phyloP scores from a whole-genome alignment of 2,888 invertebrate species.

The Plebejus anna region DNA sequence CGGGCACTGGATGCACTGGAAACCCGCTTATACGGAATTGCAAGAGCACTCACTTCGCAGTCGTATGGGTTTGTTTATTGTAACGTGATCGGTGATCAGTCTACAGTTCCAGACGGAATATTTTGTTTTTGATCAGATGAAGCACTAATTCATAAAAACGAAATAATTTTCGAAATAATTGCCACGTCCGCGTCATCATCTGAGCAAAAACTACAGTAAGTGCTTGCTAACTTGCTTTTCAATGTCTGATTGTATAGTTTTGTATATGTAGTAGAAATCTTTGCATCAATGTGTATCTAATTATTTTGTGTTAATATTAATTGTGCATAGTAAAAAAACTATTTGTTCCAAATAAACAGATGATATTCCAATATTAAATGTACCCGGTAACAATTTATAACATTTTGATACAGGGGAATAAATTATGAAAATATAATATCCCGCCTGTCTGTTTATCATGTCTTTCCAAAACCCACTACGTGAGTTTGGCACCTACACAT shows the following conservation, averaged over 20 bases:
- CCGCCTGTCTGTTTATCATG: too few relatives aligned
- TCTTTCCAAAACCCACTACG: too few relatives aligned
- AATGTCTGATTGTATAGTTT: neutral
- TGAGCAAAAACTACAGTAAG: neutral
- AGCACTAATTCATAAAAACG: neutral
- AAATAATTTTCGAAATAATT: too few relatives aligned
- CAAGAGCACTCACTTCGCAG: too few relatives aligned
- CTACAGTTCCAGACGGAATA: neutral
- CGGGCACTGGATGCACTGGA: too few relatives aligned
- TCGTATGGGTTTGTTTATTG: too few relatives aligned
- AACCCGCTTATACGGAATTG: too few relatives aligned
- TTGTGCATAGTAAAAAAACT: neutral
- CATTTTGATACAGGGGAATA: too few relatives aligned
- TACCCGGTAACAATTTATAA: too few relatives aligned
- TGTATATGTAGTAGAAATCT: neutral
- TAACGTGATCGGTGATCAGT: neutral
- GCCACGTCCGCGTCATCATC: neutral
- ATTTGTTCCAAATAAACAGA: neutral
- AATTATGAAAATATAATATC: too few relatives aligned
- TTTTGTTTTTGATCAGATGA: constrained; percentile 3
- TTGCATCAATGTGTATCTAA: neutral
- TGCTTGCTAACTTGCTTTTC: neutral
- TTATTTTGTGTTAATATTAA: neutral
- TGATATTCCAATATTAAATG: too few relatives aligned
- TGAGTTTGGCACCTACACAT: too few relatives aligned